Evolutionary conservation across 1,140 invertebrate species (phyloP), one percentile per base, ranked within the genome.

Genomic region (Latrodectus geometricus): DNA sequence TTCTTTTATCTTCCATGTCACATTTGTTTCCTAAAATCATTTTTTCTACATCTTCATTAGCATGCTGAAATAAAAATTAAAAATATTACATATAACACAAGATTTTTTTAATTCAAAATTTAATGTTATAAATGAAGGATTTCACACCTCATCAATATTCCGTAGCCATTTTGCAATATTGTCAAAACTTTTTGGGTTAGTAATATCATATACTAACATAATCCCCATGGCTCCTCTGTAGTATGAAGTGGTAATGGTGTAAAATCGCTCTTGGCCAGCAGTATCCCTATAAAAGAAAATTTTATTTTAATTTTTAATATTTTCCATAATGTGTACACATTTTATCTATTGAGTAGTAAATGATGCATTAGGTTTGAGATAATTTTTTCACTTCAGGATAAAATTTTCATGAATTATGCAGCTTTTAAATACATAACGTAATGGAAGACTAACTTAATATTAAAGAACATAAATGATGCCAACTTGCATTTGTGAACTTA

Each of bases 1-100:
- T 95, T 92, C 98, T 94, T 92, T 97, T 98, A 90, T 98, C 97
- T 90, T 98, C 96, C 96, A 99, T 98, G 93, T 99, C 98, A 94
- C 97, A 99, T 93, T 99, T 99, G 92, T 99, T 99, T 78, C 98
- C 98, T 89, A 99, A 93, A 90, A 99, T 97, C 98, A 99, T 99
- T 92, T 99, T 99, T 90, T 99, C 98, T 78, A 99, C 98, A 94
- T 99, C 98, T 93, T 99, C 98, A 93, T 98, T 99, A 23, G 98
- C 98, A 93, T 99, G 98, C 96, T 98, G 90, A 2, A 88, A 85
- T 50, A 76, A 66, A 79, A 65, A 61, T 65, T 9, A 70, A 81
- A 9, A 23, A 65, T 8, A 21, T 3, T 49, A 2, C 50, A 35
- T 4, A 66, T 20, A 66, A 17, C 1, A 7, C 14, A 14, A 14